Evolutionary conservation across 2,888 invertebrate genomes (phyloP), one percentile per base, ranked within the genome.

Genomic region (Siphonodentalium dalli): DNA sequence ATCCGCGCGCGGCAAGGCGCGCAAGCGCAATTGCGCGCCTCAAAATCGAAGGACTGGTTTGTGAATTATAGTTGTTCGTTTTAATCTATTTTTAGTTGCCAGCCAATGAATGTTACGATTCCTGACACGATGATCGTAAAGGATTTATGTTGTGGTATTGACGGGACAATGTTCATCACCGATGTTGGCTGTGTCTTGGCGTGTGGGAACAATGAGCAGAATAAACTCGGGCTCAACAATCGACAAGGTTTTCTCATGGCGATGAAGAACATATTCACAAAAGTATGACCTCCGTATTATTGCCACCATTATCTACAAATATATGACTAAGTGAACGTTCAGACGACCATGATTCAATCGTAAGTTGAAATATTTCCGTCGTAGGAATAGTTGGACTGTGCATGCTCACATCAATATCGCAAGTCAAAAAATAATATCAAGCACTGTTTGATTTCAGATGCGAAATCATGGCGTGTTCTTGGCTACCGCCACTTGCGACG

Each of bases 131-230:
- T 84, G 26, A 77, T 83, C 41, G 83, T 86, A 4, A 75, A 80
- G 7, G 83, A 83, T 48, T 84, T 88, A n/a, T 83, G 82, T 65
- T 87, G 88, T 71, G 88, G 88, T 0, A 82, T 83, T 1, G 87
- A 89, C 67, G 86, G 86, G 0, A 87, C 87, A 0, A 85, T 87
- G 56, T 81, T 88, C 26, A 76, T 89, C 7, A 87, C 87, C 13
- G 82, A 85, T 45, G 84, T 84, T 52, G 88, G 88, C 2, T 83
- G 84, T 31, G 77, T 89, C 33, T 84, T 87, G 55, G 87, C 87
- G 5, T 87, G 87, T 72, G 90, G 90, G 13, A 88, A 87, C 56
- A 85, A 85, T 69, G 81, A 83, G 39, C 83, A 85, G 73, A 88
- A 88, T 70, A 89, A 89, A 71, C 80, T 90, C 33, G 88, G 88